A percentile compares a stretch with the other conserved stretches of the same genome.
These are phyloP conservation scores for Acanthopagrus latus DNA, from an alignment of 2,797 vertebrate species.

Conservation along the genomic window DNA sequence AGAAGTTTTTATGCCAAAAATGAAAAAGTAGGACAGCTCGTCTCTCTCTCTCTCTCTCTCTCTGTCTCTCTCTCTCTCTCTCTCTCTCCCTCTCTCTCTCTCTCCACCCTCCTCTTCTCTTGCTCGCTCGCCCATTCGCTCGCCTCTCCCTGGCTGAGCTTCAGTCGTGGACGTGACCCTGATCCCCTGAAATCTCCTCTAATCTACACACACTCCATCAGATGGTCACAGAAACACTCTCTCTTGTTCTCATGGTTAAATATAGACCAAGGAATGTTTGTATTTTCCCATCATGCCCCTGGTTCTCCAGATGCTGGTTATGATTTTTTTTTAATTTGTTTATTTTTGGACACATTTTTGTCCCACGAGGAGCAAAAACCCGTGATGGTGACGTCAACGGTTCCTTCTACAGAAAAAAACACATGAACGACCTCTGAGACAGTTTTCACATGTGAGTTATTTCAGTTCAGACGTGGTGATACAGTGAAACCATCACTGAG, in stretches of 20 bases:
- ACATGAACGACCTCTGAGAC: not conserved
- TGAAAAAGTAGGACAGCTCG: constrained; percentile 49
- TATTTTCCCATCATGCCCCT: constrained; percentile 65
- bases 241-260: constrained; percentile 53
- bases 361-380: not conserved
- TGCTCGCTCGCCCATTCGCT: not conserved
- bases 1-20: constrained; percentile 16
- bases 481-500: no score
- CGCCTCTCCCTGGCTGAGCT: constrained; percentile 7
- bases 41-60: not conserved
- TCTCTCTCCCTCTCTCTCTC: not conserved
- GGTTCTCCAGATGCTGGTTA: constrained; percentile 32
- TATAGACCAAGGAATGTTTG: constrained; percentile 52
- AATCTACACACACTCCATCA: constrained; percentile 58
- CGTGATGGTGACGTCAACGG: not conserved
- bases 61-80: not conserved
- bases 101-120: not conserved
- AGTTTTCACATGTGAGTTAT: not conserved
- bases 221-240: constrained; percentile 16
- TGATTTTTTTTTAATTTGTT: not conserved
- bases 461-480: no score
- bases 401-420: not conserved
- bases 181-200: constrained; percentile 70
- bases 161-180: constrained; percentile 56
- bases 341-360: constrained; percentile 18